These are phyloP conservation scores for Pteropus rufus DNA, from an alignment of 2,797 vertebrate genomes.

Conservation along the genomic window DNA sequence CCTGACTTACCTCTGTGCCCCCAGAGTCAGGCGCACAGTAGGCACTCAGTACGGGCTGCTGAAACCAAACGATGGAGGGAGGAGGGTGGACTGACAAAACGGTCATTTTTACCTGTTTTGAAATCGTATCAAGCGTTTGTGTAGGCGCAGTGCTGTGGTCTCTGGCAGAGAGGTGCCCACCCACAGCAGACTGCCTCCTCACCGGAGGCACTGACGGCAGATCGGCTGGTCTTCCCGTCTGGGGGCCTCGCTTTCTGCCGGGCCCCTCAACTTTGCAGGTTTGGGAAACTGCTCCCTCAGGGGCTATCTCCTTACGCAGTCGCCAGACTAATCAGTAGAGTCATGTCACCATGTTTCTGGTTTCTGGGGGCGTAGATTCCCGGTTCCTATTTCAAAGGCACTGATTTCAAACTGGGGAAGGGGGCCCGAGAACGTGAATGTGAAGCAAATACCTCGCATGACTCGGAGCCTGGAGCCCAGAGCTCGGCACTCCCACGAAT, in stretches of 20 bases:
- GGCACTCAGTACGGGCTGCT: background rate
- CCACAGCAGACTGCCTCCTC: background rate
- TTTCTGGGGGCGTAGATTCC: background rate
- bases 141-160: background rate
- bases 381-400: background rate
- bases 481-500: background rate
- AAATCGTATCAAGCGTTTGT: background rate
- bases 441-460: background rate
- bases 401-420: background rate
- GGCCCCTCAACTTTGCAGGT: background rate
- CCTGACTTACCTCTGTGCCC: background rate
- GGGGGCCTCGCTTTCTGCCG: background rate
- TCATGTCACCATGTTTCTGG: background rate
- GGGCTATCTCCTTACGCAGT: background rate
- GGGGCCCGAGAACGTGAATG: background rate
- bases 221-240: background rate
- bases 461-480: background rate
- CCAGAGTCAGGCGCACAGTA: background rate
- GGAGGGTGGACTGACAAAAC: background rate
- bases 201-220: accelerated
- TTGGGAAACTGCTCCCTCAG: background rate
- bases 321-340: background rate
- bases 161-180: background rate
- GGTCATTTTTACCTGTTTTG: background rate
- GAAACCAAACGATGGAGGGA: background rate